Evolutionary conservation across 2,888 invertebrate genomes (phyloP), one percentile per base, ranked within the genome.

Genomic region (Notodonta dromedarius): DNA sequence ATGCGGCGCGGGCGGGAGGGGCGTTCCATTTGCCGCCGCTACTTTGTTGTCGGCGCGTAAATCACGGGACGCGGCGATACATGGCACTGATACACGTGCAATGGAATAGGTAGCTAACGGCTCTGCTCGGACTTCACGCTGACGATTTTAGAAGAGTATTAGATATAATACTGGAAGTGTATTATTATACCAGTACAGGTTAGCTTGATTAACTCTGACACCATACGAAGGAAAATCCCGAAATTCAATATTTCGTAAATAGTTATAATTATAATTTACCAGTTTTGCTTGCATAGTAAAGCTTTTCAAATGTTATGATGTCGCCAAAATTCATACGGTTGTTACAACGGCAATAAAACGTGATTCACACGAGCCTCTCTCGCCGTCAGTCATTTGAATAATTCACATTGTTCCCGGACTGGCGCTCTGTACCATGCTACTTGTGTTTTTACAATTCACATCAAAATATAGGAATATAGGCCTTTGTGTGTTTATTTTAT

Each of bases 371-470:
- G 50, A 59, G 60, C 59, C 57, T 48, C 70, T 24, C 56, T 35
- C 14, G 62, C 60, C 59, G 59, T 69, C 56, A 65, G 62, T 69
- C 72, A 62, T 69, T 53, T 72, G 62, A 65, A 70, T 70, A 57
- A 70, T 70, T 72, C 62, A 71, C 69, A 59, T 59, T 65, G 65
- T 60, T 65, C 44, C 65, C 62, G 59, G 63, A 56, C 61, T 59
- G 24, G 53, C n/a, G 55, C 9, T 4, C 55, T 13, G 54, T 11
- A 11, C 7, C 7, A 6, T 9, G 4, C 13, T 32, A 16, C 24
- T 24, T 8, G 9, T 35, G 35, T 52, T 32, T 32, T 12, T 5
- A 9, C 52, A 50, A 6, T 16, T 8, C 50, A 32, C 52, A 52
- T 32, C 14, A 32, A 5, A 52, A 52, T 52, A 52, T 52, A 13